Evolutionary conservation across 2,797 vertebrate genomes (phyloP).

Genomic region (Neosilurus hyrtlii): DNA sequence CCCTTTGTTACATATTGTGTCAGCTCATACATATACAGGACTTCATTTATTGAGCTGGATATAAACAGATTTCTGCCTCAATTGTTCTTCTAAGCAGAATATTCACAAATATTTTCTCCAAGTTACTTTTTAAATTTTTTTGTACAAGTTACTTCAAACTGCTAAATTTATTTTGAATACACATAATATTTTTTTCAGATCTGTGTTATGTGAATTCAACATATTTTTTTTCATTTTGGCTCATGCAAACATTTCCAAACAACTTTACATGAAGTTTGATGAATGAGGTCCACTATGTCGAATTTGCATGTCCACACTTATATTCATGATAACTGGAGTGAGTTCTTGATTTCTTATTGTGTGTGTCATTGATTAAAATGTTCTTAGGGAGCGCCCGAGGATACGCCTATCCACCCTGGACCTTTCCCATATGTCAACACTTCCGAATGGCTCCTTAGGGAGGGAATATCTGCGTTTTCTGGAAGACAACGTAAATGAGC

Average conservation of each 20-base stretch:
- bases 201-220: background rate
- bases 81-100: background rate
- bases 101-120: no score
- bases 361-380: background rate
- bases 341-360: background rate
- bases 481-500: constrained; percentile 82
- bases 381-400: constrained; percentile 83
- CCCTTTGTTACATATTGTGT: background rate
- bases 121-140: no score
- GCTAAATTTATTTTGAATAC: no score
- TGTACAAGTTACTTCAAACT: no score
- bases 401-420: constrained; percentile 87
- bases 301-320: background rate
- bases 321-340: background rate
- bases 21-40: background rate
- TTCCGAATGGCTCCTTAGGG: constrained; percentile 84
- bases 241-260: background rate
- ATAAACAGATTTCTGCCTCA: background rate
- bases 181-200: no score
- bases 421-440: constrained; percentile 69
- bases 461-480: constrained; percentile 87
- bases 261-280: background rate
- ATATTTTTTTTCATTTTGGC: background rate
- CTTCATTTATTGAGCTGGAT: background rate
- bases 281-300: background rate